Evolutionary conservation across 2,888 invertebrate genomes (phyloP).

Genomic region (Trissolcus brochymenae): DNA sequence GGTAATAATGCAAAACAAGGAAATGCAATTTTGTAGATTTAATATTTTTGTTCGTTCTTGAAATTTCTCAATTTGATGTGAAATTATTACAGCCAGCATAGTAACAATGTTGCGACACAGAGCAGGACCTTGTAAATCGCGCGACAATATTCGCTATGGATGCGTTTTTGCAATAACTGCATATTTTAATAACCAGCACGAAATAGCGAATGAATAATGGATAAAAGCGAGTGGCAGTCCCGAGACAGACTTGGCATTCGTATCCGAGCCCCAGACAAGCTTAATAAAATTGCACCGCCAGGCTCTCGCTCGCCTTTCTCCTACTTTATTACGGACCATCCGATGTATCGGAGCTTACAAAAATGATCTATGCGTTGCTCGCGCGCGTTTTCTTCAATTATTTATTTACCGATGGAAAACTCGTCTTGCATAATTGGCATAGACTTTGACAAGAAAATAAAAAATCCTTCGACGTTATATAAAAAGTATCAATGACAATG

Average conservation of each 20-base stretch:
- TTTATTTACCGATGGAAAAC: constrained; percentile 17
- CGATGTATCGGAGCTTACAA: constrained; percentile 60
- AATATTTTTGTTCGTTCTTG: too few species aligned
- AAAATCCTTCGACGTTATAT: too few species aligned
- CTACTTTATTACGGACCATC: constrained; percentile 48
- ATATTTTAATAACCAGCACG: constrained; percentile 43
- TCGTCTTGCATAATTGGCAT: too few species aligned
- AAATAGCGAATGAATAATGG: constrained; percentile 48
- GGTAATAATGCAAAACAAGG: too few species aligned
- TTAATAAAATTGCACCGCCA: constrained; percentile 47
- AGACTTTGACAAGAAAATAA: too few species aligned
- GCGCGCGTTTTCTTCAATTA: constrained; percentile 44
- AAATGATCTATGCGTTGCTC: constrained; percentile 46
- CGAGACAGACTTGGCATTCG: constrained; percentile 46
- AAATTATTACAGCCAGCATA: neutral
- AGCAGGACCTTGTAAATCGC: neutral
- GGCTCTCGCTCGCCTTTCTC: constrained; percentile 51
- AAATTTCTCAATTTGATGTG: too few species aligned
- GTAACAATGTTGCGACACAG: neutral
- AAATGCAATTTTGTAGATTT: too few species aligned
- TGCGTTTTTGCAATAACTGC: constrained; percentile 31
- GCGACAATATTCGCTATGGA: constrained; percentile 2
- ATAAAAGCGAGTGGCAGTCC: constrained; percentile 48
- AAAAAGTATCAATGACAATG: too few species aligned
- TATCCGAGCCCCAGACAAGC: constrained; percentile 32